These are phyloP conservation scores for Chromis chromis DNA, from an alignment of 2,797 vertebrate species.

Conservation along the genomic window DNA sequence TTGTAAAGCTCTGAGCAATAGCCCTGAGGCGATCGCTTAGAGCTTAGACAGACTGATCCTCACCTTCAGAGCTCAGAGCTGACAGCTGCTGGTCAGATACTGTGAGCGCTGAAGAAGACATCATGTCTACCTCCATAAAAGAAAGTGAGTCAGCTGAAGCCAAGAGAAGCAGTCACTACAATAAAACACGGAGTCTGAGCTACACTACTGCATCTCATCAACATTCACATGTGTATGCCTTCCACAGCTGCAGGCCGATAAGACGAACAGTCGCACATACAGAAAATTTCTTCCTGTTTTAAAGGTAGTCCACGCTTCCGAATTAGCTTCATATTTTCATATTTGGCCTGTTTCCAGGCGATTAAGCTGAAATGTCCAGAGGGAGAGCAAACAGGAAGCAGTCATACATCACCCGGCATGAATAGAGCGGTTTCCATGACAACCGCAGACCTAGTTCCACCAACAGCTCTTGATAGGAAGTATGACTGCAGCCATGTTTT, in stretches of 20 bases:
- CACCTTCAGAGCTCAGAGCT: slow-evolving; percentile 42
- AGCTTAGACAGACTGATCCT: slow-evolving; percentile 43
- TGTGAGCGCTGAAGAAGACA: slow-evolving; percentile 43
- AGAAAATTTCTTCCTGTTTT: slow-evolving; percentile 4
- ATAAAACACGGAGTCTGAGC: neutral
- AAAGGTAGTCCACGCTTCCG: neutral
- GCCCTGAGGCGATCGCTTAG: slow-evolving; percentile 11
- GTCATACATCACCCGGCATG: slow-evolving; percentile 62
- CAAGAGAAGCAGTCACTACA: slow-evolving; percentile 18
- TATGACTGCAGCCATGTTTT: slow-evolving; percentile 31
- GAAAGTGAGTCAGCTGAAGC: slow-evolving; percentile 26
- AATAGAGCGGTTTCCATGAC: slow-evolving; percentile 67
- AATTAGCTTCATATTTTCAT: slow-evolving; percentile 47
- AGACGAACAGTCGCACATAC: neutral
- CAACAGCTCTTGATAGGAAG: slow-evolving; percentile 54
- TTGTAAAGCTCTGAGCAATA: slow-evolving; percentile 43
- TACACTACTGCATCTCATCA: slow-evolving; percentile 1
- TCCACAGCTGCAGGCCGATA: slow-evolving; percentile 3
- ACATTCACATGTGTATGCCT: neutral
- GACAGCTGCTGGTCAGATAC: slow-evolving; percentile 65
- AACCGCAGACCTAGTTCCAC: slow-evolving; percentile 66
- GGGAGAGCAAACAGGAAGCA: slow-evolving; percentile 68
- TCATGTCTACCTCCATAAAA: slow-evolving; percentile 32
- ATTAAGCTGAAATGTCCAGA: slow-evolving; percentile 54
- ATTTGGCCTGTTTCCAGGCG: slow-evolving; percentile 53